Conservation (phyloP, 92 coral and sea anemone species). For the Blastomussa wellsi region DNA sequence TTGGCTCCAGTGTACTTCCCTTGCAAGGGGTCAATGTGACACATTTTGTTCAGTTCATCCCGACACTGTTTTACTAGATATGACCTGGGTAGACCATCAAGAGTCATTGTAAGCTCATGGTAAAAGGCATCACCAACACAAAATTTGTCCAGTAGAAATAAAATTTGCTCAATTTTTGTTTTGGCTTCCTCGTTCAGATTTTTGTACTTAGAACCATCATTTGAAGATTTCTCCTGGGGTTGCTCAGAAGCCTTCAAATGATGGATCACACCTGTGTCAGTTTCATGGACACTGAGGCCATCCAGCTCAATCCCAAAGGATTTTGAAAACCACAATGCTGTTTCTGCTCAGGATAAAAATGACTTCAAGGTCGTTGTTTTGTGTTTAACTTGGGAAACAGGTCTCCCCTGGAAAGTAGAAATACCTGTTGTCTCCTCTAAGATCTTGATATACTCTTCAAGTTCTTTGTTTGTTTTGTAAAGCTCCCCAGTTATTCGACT, state of each 20-base stretch:
- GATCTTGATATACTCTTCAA: too few species aligned
- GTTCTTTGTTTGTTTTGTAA: not conserved
- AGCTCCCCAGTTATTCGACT: not conserved
- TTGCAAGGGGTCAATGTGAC: constrained; percentile 42
- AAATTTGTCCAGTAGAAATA: constrained; percentile 46
- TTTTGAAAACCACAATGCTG: not conserved
- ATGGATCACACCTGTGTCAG: not conserved
- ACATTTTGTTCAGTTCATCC: constrained; percentile 37
- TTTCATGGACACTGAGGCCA: not conserved
- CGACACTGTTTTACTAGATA: too few species aligned
- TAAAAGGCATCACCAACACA: constrained; percentile 62
- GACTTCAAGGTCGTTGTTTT: not conserved
- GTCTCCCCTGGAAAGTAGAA: too few species aligned
- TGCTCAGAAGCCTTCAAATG: not conserved
- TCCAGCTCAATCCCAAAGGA: not conserved
- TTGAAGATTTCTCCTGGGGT: not conserved
- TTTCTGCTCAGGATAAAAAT: not conserved
- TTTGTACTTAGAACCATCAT: not conserved
- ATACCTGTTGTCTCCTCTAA: too few species aligned
- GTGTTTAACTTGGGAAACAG: too few species aligned
- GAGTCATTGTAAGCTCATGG: constrained; percentile 44
- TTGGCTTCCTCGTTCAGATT: not conserved
- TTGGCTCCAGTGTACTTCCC: constrained; percentile 36
- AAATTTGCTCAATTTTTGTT: constrained; percentile 35
- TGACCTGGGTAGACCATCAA: too few species aligned